Conservation (phyloP, 2,797 vertebrate genomes). For the Gymnocypris eckloni region DNA sequence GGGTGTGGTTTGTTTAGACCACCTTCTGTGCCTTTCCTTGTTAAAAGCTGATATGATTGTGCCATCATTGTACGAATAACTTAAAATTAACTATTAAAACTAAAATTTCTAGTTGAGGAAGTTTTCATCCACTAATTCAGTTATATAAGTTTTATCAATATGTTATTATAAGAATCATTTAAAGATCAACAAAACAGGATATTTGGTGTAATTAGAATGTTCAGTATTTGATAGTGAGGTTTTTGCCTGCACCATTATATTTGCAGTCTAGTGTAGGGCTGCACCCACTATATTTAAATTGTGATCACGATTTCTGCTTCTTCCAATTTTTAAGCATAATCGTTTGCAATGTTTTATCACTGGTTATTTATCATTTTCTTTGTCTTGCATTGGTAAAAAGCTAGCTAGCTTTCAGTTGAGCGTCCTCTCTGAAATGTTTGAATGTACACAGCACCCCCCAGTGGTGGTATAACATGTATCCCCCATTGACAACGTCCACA, state of each 20-base stretch:
- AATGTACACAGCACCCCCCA: neutral
- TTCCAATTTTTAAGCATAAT: too few relatives aligned
- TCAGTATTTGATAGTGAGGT: neutral
- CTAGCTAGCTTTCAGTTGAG: neutral
- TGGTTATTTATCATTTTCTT: too few relatives aligned
- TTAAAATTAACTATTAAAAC: neutral
- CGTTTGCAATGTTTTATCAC: too few relatives aligned
- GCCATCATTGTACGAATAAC: neutral
- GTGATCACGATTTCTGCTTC: too few relatives aligned
- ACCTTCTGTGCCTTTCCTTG: neutral
- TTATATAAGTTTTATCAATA: neutral
- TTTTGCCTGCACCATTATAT: neutral
- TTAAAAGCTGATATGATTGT: neutral
- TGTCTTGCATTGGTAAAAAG: too few relatives aligned
- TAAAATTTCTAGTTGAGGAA: neutral
- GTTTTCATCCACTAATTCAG: neutral
- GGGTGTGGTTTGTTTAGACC: conserved; percentile 16
- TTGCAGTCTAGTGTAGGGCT: neutral
- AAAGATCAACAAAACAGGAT: neutral
- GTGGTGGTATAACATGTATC: neutral
- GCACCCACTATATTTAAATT: too few relatives aligned
- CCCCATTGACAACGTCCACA: neutral
- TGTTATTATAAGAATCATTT: neutral
- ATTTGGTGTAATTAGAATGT: neutral
- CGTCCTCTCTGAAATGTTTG: neutral